Conservation (phyloP, 2,888 invertebrate genomes). For the Nomada fabriciana region DNA sequence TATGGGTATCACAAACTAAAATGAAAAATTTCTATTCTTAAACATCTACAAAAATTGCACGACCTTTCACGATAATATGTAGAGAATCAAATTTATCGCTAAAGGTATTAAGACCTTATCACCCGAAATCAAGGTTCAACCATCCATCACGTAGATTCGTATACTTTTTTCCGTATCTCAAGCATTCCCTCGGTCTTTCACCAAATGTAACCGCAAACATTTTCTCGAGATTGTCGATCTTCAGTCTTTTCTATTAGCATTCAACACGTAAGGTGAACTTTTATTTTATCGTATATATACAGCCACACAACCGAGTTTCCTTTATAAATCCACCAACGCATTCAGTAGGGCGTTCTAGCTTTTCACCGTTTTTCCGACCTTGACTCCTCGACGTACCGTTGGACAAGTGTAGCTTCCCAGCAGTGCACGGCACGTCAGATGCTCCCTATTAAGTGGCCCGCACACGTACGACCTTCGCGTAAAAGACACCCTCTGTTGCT, state of each 20-base stretch:
- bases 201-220: no score
- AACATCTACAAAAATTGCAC: no score
- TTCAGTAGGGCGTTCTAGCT: not conserved
- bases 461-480: slow-evolving; percentile 38
- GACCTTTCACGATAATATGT: no score
- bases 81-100: no score
- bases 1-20: no score
- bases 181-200: no score
- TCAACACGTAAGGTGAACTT: not conserved
- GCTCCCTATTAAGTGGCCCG: slow-evolving; percentile 31
- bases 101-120: no score
- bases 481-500: slow-evolving; percentile 1
- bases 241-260: not conserved
- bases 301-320: not conserved
- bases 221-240: no score
- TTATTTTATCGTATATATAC: not conserved
- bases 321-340: not conserved
- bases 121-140: no score
- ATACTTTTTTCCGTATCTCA: no score
- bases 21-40: no score
- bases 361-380: slow-evolving; percentile 31
- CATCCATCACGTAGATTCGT: no score
- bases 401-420: slow-evolving; percentile 24
- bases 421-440: slow-evolving; percentile 24
- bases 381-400: slow-evolving; percentile 20